Evolutionary conservation across 2,113 vertebrate genomes (phyloP).

Genomic region (Climacteris rufus): DNA sequence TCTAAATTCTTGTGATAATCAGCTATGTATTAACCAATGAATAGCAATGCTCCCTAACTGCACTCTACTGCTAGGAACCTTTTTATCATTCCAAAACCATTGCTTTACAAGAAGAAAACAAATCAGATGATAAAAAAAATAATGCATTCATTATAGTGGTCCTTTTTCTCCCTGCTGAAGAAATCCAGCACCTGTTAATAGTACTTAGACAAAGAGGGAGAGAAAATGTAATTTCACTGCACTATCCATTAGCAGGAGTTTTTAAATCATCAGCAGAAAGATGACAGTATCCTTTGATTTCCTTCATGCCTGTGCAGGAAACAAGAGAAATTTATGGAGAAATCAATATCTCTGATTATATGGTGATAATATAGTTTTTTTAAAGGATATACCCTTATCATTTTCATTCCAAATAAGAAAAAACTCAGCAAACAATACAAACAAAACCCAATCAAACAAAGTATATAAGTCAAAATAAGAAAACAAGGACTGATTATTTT

Average conservation of each 20-base stretch:
- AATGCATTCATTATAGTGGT: background rate
- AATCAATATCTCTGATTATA: background rate
- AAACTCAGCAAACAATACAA: background rate
- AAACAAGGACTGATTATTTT: background rate
- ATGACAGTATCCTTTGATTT: background rate
- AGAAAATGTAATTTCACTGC: background rate
- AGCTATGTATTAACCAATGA: background rate
- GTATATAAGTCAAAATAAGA: background rate
- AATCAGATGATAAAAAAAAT: conserved; percentile 9
- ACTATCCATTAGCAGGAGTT: background rate
- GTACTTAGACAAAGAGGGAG: background rate
- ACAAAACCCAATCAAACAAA: background rate
- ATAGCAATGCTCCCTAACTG: background rate
- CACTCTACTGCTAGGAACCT: background rate
- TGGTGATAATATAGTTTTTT: background rate
- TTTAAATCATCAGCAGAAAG: conserved; percentile 13
- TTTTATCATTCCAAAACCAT: background rate
- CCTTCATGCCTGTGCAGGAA: background rate
- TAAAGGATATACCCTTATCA: background rate
- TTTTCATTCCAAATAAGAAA: background rate
- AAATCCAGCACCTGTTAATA: background rate
- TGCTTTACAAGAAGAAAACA: background rate
- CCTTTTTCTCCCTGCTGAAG: background rate
- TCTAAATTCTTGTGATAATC: background rate
- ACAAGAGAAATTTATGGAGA: background rate